Percentiles rank a stretch among this genome's conserved stretches.
Conservation (phyloP, 2,888 invertebrate species). For the Anodontia alba region DNA sequence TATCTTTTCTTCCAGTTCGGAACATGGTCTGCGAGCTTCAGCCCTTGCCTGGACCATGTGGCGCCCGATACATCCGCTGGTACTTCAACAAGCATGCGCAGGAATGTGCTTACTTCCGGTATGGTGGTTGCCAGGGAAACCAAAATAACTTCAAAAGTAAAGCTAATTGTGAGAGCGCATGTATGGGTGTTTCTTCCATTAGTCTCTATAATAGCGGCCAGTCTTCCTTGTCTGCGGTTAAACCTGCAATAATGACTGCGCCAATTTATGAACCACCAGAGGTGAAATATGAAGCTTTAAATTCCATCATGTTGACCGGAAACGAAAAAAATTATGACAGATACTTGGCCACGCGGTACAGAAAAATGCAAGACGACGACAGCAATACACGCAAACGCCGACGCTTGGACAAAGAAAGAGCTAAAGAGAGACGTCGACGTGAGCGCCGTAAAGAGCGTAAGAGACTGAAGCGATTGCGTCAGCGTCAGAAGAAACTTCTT, state of each 20-base stretch:
- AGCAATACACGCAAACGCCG: constrained; percentile 56
- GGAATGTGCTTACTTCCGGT: constrained; percentile 77
- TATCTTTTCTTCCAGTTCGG: constrained; percentile 60
- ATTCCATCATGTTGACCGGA: constrained; percentile 41
- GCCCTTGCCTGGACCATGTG: constrained; percentile 72
- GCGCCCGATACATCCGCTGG: constrained; percentile 76
- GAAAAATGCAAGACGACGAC: constrained; percentile 56
- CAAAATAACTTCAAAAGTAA: constrained; percentile 76
- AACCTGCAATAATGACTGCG: constrained; percentile 58
- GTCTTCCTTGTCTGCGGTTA: constrained; percentile 37
- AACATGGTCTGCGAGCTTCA: constrained; percentile 72
- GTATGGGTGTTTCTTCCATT: constrained; percentile 61
- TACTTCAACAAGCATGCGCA: constrained; percentile 76
- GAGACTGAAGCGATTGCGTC: constrained; percentile 40
- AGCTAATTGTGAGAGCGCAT: constrained; percentile 70
- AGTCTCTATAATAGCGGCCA: constrained; percentile 44
- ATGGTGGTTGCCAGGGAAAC: constrained; percentile 78
- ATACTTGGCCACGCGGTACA: constrained; percentile 38
- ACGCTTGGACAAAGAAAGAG: constrained; percentile 57
- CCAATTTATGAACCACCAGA: constrained; percentile 55
- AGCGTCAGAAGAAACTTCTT: constrained; percentile 21
- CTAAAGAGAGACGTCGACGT: constrained; percentile 53
- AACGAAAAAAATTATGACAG: constrained; percentile 37
- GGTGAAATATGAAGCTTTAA: constrained; percentile 50
- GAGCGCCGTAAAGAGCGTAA: constrained; percentile 54